These are phyloP conservation scores for Drosophila nebulosa DNA, from an alignment of 1,140 invertebrate species.

Conservation along the genomic window DNA sequence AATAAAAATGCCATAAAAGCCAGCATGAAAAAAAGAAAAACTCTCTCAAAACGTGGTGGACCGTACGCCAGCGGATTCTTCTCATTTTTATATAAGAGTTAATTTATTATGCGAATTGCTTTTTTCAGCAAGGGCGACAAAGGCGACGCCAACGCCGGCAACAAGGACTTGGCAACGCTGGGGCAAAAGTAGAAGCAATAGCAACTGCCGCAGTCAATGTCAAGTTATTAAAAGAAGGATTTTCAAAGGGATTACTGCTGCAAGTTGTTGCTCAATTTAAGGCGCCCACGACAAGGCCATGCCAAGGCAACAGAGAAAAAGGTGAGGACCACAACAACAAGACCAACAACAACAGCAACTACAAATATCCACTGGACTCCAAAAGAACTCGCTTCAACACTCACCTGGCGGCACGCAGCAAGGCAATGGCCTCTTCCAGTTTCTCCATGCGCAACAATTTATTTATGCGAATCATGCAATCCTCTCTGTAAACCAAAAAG, in stretches of 20 bases:
- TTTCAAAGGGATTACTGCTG: conserved; percentile 55
- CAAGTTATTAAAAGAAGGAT: conserved; percentile 68
- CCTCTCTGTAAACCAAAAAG: conserved; percentile 84
- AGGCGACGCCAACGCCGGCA: background rate
- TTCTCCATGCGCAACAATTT: conserved; percentile 86
- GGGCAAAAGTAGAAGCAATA: background rate
- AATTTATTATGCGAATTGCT: conserved; percentile 77
- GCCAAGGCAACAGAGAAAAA: background rate
- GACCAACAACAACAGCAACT: conserved; percentile 11
- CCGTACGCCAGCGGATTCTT: conserved; percentile 12
- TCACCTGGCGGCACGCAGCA: conserved; percentile 92
- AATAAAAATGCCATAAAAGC: conserved; percentile 5
- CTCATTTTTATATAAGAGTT: conserved; percentile 41
- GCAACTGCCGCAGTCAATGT: conserved; percentile 60
- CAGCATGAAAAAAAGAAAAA: conserved; percentile 32
- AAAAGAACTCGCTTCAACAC: conserved; percentile 24
- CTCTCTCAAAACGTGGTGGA: background rate
- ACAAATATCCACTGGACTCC: background rate
- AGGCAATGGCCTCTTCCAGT: conserved; percentile 88
- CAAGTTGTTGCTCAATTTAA: conserved; percentile 41
- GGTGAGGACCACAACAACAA: background rate
- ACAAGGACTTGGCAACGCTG: background rate
- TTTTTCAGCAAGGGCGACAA: conserved; percentile 28
- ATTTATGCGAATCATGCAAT: conserved; percentile 94
- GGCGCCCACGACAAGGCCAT: conserved; percentile 24